Conservation (phyloP, 2,888 invertebrate species). For the Rotaria socialis region DNA sequence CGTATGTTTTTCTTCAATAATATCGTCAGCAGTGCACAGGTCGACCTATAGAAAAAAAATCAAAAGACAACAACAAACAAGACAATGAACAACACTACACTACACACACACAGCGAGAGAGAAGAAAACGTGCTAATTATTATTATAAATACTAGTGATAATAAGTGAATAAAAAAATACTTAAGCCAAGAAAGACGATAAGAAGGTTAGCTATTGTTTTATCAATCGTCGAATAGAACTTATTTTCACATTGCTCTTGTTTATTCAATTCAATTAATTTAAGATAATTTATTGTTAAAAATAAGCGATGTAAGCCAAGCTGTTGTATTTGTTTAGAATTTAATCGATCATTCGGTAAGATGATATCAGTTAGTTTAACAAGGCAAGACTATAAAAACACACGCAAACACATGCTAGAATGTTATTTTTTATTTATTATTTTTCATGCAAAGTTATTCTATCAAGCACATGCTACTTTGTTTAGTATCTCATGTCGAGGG, state of each 20-base stretch:
- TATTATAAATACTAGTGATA: background rate
- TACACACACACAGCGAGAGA: background rate
- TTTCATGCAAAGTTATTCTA: background rate
- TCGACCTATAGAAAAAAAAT: slow-evolving; percentile 39
- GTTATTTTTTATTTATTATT: no score
- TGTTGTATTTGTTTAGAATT: background rate
- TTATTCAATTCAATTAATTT: background rate
- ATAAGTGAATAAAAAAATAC: background rate
- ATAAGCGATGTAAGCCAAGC: slow-evolving; percentile 17
- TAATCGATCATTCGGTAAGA: background rate
- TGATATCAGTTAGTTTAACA: slow-evolving; percentile 32
- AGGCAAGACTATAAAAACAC: slow-evolving; percentile 1
- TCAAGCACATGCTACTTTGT: background rate
- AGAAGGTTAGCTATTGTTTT: background rate
- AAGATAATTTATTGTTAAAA: slow-evolving; percentile 34
- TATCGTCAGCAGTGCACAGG: slow-evolving; percentile 45
- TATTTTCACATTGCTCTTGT: background rate
- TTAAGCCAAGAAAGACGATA: background rate
- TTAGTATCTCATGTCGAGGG: background rate
- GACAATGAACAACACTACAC: background rate
- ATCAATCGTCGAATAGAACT: background rate
- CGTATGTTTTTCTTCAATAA: slow-evolving; percentile 45
- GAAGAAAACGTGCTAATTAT: background rate
- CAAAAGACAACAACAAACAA: background rate
- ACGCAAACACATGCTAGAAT: background rate